These are phyloP conservation scores for Hirundichthys speculiger DNA, from an alignment of 2,113 vertebrate genomes.

Conservation along the genomic window DNA sequence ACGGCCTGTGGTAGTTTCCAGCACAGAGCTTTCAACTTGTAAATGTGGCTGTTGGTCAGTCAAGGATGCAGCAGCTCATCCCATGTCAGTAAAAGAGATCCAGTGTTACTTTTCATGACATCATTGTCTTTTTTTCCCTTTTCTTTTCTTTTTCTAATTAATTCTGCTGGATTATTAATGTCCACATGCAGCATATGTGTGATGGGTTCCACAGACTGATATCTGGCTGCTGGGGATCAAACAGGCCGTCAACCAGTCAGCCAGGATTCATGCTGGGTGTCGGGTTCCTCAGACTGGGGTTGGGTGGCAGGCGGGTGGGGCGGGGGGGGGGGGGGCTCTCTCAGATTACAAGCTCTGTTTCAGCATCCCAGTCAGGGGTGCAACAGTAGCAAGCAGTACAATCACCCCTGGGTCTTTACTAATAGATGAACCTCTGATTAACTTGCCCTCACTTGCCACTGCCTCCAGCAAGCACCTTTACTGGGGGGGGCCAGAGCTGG, in stretches of 20 bases:
- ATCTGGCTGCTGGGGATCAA: slow-evolving; percentile 1
- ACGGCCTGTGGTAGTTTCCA: slow-evolving; percentile 22
- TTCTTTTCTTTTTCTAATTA: too few relatives aligned
- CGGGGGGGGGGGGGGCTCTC: slow-evolving; percentile 46
- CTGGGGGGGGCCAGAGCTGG: neutral
- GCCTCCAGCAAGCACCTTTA: neutral
- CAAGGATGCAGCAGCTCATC: neutral
- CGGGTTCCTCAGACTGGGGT: slow-evolving; percentile 43
- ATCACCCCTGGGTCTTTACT: slow-evolving; percentile 72
- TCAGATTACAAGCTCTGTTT: slow-evolving; percentile 75
- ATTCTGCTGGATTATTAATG: too few relatives aligned
- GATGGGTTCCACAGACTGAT: neutral
- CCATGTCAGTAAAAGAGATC: neutral
- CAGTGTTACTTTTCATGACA: neutral
- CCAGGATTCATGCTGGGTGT: slow-evolving; percentile 24
- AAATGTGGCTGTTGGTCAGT: neutral
- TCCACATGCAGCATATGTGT: too few relatives aligned
- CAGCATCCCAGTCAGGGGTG: slow-evolving; percentile 39
- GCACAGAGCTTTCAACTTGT: slow-evolving; percentile 54
- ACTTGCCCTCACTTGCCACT: slow-evolving; percentile 35
- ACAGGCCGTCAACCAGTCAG: slow-evolving; percentile 13
- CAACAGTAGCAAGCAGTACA: slow-evolving; percentile 22
- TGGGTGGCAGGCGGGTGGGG: slow-evolving; percentile 41
- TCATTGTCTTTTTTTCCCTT: neutral
- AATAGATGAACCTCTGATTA: slow-evolving; percentile 77